phyloP scores from a whole-genome alignment of 2,113 vertebrate genomes.

The Camelus dromedarius region DNA sequence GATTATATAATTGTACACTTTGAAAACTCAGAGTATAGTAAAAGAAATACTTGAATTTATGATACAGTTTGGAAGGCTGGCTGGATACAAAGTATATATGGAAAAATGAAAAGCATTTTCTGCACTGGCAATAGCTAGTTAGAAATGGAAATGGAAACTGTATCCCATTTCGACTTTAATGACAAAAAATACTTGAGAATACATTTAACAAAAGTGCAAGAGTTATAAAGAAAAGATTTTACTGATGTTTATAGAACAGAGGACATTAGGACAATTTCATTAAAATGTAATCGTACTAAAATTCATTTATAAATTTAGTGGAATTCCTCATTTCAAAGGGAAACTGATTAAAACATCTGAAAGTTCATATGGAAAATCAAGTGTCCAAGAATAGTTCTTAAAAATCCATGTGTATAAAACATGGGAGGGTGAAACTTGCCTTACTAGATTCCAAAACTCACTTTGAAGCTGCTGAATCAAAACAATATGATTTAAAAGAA shows the following conservation, averaged over 20 bases:
- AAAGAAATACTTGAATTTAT: slow-evolving; percentile 42
- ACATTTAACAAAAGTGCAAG: background rate
- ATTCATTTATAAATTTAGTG: background rate
- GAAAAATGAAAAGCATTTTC: slow-evolving; percentile 43
- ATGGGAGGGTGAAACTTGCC: background rate
- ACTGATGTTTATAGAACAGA: background rate
- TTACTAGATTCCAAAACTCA: background rate
- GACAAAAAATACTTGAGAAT: background rate
- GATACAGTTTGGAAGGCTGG: slow-evolving; percentile 6
- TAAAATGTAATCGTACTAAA: background rate
- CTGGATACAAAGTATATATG: slow-evolving; percentile 2
- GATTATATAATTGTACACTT: background rate
- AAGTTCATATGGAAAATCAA: slow-evolving; percentile 25
- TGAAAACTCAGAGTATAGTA: slow-evolving; percentile 8
- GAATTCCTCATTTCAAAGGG: background rate
- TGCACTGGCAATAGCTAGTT: background rate
- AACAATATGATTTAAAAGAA: background rate
- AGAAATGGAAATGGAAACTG: slow-evolving; percentile 30
- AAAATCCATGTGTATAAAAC: background rate
- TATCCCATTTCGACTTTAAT: background rate
- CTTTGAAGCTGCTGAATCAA: background rate
- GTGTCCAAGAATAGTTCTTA: background rate
- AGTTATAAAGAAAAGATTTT: background rate
- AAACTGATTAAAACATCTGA: slow-evolving; percentile 1
- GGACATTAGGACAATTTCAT: background rate